Conservation (phyloP, 1,140 invertebrate species). For the Saccostrea echinata region DNA sequence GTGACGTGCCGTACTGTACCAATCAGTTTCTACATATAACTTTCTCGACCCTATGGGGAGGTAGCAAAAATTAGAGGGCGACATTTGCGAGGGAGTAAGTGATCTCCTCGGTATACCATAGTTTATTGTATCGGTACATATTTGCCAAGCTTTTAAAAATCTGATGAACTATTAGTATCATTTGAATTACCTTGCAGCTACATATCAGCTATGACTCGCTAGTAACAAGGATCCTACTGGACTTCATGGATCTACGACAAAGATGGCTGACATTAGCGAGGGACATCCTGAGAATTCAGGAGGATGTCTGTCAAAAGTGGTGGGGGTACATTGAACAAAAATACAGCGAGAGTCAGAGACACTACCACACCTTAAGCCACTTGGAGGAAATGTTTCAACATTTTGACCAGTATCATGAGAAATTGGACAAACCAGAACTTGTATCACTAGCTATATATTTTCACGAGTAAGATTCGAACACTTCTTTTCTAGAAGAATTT, state of each 20-base stretch:
- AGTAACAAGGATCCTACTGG: background rate
- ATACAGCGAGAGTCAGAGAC: slow-evolving; percentile 53
- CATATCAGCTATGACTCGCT: background rate
- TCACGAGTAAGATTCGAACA: slow-evolving; percentile 62
- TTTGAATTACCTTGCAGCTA: background rate
- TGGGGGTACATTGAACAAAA: slow-evolving; percentile 36
- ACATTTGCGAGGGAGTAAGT: background rate
- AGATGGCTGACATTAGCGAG: background rate
- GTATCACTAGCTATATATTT: slow-evolving; percentile 63
- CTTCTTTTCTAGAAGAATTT: background rate
- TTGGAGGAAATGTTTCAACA: slow-evolving; percentile 60
- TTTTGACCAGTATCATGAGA: slow-evolving; percentile 45
- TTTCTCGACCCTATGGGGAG: no score
- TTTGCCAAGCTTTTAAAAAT: background rate
- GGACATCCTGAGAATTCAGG: background rate
- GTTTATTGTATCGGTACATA: background rate
- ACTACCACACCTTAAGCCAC: slow-evolving; percentile 64
- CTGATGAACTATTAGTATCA: background rate
- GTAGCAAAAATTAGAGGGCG: background rate
- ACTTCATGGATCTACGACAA: background rate
- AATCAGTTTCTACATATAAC: no score
- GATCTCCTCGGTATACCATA: background rate
- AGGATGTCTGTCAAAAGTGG: slow-evolving; percentile 39
- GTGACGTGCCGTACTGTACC: no score
- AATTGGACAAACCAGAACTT: slow-evolving; percentile 31